These are phyloP conservation scores for Ceriagrion tenellum DNA, from an alignment of 2,888 invertebrate species.

Conservation along the genomic window DNA sequence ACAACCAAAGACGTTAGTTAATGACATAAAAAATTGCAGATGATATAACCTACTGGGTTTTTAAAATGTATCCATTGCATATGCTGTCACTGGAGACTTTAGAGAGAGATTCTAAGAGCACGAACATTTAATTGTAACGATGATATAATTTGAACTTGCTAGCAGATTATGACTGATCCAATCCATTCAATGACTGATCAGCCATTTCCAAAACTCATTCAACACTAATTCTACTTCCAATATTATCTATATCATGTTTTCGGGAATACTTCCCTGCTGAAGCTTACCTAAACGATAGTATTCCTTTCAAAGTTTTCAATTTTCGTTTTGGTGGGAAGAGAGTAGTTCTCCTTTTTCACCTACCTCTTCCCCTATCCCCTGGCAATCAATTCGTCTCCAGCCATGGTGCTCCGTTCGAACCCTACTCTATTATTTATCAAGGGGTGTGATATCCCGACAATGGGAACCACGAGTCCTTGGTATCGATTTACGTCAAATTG, in stretches of 20 bases:
- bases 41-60: no score
- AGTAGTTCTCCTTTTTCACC: background rate
- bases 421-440: conserved; percentile 5
- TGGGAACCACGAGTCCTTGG: conserved; percentile 19
- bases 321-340: background rate
- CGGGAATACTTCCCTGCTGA: background rate
- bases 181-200: background rate
- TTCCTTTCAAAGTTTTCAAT: background rate
- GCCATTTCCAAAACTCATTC: background rate
- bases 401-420: background rate
- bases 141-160: no score
- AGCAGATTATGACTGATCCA: no score
- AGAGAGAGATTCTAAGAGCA: no score
- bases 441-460: background rate
- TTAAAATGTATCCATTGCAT: no score
- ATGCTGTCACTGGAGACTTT: no score
- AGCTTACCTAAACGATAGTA: background rate
- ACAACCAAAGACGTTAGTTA: no score
- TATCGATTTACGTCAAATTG: background rate
- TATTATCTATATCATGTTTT: conserved; percentile 12
- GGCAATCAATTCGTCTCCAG: background rate
- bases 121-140: no score
- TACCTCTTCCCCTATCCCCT: background rate
- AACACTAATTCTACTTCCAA: background rate
- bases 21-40: no score